A percentile compares a stretch with the other conserved stretches of the same genome.
These are phyloP conservation scores for Podiceps cristatus DNA, from an alignment of 2,113 vertebrate genomes.

Conservation along the genomic window DNA sequence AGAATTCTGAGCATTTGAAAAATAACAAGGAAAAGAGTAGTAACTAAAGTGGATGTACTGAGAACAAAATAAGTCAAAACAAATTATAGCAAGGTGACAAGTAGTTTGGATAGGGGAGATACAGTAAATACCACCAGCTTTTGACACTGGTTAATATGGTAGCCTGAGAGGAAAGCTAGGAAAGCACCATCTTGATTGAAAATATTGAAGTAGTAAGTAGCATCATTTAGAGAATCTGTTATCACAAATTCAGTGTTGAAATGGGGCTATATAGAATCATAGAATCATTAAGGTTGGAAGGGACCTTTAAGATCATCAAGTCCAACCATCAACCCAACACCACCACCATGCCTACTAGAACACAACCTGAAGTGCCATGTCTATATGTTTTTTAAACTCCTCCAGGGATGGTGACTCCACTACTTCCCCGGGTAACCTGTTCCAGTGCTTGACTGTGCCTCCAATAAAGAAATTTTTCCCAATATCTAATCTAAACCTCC, in stretches of 20 bases:
- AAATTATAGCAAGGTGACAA: neutral
- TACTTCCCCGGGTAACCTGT: no score
- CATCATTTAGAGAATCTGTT: neutral
- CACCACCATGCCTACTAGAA: no score
- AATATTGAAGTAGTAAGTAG: neutral
- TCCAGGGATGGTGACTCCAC: no score
- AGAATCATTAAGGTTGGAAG: no score
- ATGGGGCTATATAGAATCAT: no score
- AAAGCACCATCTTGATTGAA: neutral
- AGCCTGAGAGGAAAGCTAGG: neutral
- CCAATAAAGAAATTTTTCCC: no score
- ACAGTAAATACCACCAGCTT: neutral
- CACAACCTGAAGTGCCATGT: no score
- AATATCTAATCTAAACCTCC: no score
- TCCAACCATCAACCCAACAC: no score
- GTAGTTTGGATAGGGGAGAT: rapidly evolving
- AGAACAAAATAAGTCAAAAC: neutral
- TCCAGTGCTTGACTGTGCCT: no score
- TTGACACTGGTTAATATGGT: neutral
- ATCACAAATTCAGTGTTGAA: neutral
- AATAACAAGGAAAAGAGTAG: neutral
- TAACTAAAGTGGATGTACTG: neutral
- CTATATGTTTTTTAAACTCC: no score
- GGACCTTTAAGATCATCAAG: no score
- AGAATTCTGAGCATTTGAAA: neutral